Conservation (phyloP, 2,113 vertebrate species). For the Podiceps cristatus region DNA sequence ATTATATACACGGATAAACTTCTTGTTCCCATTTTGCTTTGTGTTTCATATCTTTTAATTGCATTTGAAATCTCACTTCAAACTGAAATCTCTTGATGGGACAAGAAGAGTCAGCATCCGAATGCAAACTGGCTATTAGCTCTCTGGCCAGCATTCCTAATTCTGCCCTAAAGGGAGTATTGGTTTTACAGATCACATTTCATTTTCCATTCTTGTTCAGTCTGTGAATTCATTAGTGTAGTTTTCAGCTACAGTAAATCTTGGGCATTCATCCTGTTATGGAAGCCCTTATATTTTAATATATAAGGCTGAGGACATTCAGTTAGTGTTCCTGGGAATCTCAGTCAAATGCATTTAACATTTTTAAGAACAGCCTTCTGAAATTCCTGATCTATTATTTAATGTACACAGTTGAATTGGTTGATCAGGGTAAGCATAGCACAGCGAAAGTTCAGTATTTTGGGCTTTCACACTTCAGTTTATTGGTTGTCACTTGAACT, state of each 20-base stretch:
- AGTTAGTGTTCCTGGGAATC: not conserved
- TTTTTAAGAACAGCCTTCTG: not conserved
- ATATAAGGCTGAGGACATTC: not conserved
- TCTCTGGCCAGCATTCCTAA: not conserved
- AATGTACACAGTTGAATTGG: not conserved
- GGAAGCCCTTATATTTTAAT: not conserved
- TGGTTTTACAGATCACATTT: not conserved
- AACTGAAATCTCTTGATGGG: not conserved
- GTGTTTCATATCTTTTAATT: not conserved
- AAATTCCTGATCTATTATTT: conserved; percentile 30
- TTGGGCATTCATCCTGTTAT: not conserved
- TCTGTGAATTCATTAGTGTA: not conserved
- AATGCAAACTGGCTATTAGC: not conserved
- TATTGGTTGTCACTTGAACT: not conserved
- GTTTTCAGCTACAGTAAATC: not conserved
- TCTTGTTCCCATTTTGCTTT: not conserved
- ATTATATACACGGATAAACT: rapidly evolving
- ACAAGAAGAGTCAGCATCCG: not conserved
- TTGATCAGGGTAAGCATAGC: conserved; percentile 38
- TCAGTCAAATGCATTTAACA: not conserved
- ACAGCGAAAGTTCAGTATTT: not conserved
- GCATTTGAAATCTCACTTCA: not conserved
- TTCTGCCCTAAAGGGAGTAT: not conserved
- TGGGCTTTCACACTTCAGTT: not conserved
- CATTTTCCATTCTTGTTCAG: not conserved